phyloP scores from a whole-genome alignment of 2,797 vertebrate genomes.

The Tiaroga cobitis region DNA sequence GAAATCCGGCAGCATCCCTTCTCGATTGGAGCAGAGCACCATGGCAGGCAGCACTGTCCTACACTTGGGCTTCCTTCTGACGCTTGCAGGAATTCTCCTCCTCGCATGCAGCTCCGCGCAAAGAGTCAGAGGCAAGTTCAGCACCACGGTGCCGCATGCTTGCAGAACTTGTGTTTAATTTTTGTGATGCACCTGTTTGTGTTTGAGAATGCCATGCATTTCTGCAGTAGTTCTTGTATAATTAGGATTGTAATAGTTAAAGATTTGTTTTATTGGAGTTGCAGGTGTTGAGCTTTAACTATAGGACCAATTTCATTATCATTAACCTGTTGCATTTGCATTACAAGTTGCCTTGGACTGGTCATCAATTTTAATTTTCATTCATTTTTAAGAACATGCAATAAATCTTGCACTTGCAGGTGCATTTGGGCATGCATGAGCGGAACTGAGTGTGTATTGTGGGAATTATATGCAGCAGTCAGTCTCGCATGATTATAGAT shows the following conservation, averaged over 20 bases:
- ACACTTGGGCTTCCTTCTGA: slow-evolving; percentile 53
- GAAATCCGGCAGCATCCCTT: slow-evolving; percentile 23
- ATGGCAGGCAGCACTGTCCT: slow-evolving; percentile 56
- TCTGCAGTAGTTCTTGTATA: not conserved
- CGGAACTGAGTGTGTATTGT: not conserved
- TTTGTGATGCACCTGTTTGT: slow-evolving; percentile 18
- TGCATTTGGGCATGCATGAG: not conserved
- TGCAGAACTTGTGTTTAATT: not conserved
- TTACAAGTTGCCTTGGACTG: not conserved
- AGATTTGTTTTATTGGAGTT: not conserved
- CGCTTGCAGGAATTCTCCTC: slow-evolving; percentile 61
- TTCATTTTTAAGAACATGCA: not conserved
- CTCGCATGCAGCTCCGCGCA: slow-evolving; percentile 56
- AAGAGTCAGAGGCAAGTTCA: slow-evolving; percentile 68
- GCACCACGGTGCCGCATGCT: slow-evolving; percentile 11
- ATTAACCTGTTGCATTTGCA: not conserved
- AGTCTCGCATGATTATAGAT: not conserved
- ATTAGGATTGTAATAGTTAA: not conserved
- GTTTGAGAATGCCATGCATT: not conserved
- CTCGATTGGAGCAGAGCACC: slow-evolving; percentile 33
- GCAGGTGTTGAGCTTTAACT: not conserved
- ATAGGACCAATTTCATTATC: not conserved
- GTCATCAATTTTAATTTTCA: not conserved
- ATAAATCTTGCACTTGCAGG: slow-evolving; percentile 13
- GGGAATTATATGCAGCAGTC: not conserved